Percentiles rank a stretch among this genome's conserved stretches.
Conservation (phyloP, 2,797 vertebrate genomes). For the Hybognathus amarus region DNA sequence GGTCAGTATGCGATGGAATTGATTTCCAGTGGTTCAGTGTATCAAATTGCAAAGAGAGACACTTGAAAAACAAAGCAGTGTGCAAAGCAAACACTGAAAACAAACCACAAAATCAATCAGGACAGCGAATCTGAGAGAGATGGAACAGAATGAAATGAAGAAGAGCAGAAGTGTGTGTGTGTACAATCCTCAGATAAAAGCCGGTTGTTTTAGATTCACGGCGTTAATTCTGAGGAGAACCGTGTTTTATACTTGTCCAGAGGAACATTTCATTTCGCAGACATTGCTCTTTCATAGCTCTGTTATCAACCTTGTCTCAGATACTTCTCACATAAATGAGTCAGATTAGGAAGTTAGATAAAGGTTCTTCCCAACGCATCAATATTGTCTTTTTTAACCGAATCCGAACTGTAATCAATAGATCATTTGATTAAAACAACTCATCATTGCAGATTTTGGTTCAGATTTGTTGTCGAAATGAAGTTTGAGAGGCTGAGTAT, state of each 20-base stretch:
- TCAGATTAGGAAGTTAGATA: neutral
- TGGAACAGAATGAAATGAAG: constrained; percentile 17
- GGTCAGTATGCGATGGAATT: constrained; percentile 41
- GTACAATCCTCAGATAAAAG: neutral
- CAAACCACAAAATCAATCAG: constrained; percentile 67
- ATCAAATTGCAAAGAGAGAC: constrained; percentile 66
- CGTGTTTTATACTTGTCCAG: neutral
- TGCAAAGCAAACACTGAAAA: constrained; percentile 49
- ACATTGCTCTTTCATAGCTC: neutral
- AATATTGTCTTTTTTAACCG: no score
- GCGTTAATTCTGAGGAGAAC: neutral
- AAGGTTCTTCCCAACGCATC: neutral
- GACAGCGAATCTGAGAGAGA: neutral
- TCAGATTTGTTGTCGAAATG: neutral
- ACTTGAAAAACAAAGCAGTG: constrained; percentile 63
- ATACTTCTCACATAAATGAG: neutral
- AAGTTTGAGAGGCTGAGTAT: neutral
- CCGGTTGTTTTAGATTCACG: neutral
- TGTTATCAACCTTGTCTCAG: neutral
- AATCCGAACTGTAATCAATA: no score
- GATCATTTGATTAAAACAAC: neutral
- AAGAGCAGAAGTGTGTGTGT: constrained; percentile 1
- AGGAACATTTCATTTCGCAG: neutral
- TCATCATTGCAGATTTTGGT: neutral
- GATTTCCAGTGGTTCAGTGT: constrained; percentile 57